A percentile compares a stretch with the other conserved stretches of the same genome.
Conservation (phyloP, 2,113 vertebrate species). For the Tachycineta bicolor region DNA sequence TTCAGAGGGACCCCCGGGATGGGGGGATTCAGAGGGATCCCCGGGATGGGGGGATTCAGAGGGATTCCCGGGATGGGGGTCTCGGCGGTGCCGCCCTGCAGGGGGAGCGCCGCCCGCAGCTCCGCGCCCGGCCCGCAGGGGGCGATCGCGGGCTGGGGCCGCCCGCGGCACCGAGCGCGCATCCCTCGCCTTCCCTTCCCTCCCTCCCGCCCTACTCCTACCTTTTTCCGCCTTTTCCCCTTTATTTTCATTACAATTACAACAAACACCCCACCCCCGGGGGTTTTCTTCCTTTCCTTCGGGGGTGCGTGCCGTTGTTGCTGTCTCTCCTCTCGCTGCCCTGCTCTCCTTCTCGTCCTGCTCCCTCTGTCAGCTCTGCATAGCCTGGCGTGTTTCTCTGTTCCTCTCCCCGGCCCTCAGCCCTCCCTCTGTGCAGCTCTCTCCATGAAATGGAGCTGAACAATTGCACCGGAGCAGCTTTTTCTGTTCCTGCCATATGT, state of each 20-base stretch:
- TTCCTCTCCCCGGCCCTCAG: background rate
- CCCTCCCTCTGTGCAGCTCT: slow-evolving; percentile 44
- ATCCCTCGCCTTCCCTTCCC: background rate
- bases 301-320: background rate
- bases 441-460: slow-evolving; percentile 42
- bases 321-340: background rate
- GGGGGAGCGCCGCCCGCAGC: background rate
- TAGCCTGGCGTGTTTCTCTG: background rate
- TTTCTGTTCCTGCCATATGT: background rate
- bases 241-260: no score
- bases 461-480: slow-evolving; percentile 26
- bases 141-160: background rate
- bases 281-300: background rate
- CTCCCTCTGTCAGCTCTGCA: background rate
- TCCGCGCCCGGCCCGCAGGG: background rate
- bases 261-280: accelerated
- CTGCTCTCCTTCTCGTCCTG: background rate
- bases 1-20: no score
- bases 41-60: no score
- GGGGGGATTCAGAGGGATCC: no score
- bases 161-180: background rate
- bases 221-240: no score
- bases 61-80: no score
- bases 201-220: background rate
- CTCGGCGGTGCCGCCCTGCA: background rate